Percentiles rank a stretch among this genome's conserved stretches.
phyloP scores from a whole-genome alignment of 2,797 vertebrate genomes.

The Ctenopoma kingsleyae region DNA sequence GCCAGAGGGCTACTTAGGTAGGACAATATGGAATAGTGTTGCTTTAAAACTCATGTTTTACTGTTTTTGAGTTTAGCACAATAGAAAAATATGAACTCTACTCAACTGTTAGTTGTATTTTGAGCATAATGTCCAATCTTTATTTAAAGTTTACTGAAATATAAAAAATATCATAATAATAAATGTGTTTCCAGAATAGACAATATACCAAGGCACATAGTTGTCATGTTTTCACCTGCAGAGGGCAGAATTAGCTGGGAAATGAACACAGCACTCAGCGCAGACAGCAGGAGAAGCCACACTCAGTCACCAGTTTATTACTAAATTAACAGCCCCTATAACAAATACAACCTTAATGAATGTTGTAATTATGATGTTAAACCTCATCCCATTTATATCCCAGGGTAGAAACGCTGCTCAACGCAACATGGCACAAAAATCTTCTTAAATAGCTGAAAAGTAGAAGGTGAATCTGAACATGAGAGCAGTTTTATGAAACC shows the following conservation, averaged over 20 bases:
- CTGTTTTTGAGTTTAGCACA: background rate
- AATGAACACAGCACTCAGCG: conserved; percentile 22
- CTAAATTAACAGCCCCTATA: background rate
- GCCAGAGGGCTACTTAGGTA: background rate
- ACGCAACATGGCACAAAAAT: background rate
- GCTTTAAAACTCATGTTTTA: background rate
- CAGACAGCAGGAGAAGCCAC: background rate
- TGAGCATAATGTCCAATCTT: background rate
- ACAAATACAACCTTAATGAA: background rate
- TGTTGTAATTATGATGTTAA: background rate
- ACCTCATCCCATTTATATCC: background rate
- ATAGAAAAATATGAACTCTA: background rate
- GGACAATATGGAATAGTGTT: background rate
- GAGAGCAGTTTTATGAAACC: background rate
- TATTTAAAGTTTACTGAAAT: background rate
- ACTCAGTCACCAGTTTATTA: background rate
- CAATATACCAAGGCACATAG: background rate
- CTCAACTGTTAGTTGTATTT: background rate
- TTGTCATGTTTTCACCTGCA: conserved; percentile 59
- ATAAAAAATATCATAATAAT: background rate
- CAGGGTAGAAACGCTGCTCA: background rate
- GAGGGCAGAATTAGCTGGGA: conserved; percentile 76
- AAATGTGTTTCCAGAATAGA: background rate
- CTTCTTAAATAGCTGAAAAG: background rate
- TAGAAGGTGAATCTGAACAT: background rate